A percentile compares a stretch with the other conserved stretches of the same genome.
Conservation (phyloP, 2,888 invertebrate genomes). For the Brenthis ino region DNA sequence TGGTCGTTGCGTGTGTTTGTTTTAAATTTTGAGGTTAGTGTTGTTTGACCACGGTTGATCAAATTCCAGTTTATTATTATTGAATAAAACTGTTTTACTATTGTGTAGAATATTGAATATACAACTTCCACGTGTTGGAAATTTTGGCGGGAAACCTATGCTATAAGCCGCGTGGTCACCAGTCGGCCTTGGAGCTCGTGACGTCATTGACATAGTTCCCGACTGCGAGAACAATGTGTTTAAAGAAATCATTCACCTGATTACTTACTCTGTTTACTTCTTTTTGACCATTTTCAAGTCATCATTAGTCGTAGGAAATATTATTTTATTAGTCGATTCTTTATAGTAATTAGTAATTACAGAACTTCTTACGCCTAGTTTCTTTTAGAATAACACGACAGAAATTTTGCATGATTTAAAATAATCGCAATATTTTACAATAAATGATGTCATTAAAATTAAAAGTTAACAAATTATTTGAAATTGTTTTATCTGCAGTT, state of each 20-base stretch:
- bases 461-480: too few species aligned
- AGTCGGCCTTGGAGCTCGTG: conserved; percentile 72
- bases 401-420: too few species aligned
- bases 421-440: too few species aligned
- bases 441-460: too few species aligned
- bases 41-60: conserved; percentile 20
- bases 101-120: conserved; percentile 7
- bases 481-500: too few species aligned
- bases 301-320: conserved; percentile 25
- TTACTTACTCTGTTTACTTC: conserved; percentile 35
- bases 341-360: too few species aligned
- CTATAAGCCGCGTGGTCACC: conserved; percentile 52
- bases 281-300: conserved; percentile 11
- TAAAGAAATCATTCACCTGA: conserved; percentile 39
- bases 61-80: background rate
- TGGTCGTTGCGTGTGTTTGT: background rate
- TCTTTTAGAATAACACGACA: too few species aligned
- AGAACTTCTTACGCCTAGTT: too few species aligned
- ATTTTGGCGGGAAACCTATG: conserved; percentile 71
- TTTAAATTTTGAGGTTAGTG: conserved; percentile 34
- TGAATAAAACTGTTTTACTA: background rate
- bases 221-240: conserved; percentile 56
- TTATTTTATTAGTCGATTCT: too few species aligned
- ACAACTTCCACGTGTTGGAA: conserved; percentile 42
- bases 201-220: conserved; percentile 80